Base-by-base conservation (phyloP, 2,797 vertebrate genomes). In the Poecilia gillii region DNA sequence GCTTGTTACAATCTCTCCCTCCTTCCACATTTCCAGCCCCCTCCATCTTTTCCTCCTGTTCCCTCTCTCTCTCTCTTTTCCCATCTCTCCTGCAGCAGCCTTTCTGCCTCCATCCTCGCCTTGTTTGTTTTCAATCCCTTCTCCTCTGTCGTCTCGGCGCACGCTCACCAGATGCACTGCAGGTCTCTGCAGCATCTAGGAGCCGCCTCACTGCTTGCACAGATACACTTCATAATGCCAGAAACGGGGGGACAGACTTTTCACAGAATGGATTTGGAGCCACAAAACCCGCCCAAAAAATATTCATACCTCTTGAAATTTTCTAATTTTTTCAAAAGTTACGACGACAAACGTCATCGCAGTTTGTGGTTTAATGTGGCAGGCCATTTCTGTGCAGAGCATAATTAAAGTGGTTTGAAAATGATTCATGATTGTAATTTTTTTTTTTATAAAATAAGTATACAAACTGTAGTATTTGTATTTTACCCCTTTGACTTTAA, bases 1-100 rank as follows among this genome's bases (percentile, higher is more conserved):
- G 90, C 91, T 94, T 95, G 92, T 94, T 92, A 93, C 94, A 93
- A 92, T 91, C 90, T 83, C 87, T 75, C 81, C 89, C 91, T 81
- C 84, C 83, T 79, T 84, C 85, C 86, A 79, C 75, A 79, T 85
- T 84, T 83, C 83, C 85, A 77, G 73, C 89, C 85, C 84, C 88
- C 85, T 81, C 81, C 88, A 77, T 81, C 73, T 84, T 82, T 82
- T 79, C 81, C 78, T 86, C 82, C 82, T 70, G 66, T 86, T 74
- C 83, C 83, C 41, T 3, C 41, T 45, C 68, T 28, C 68, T 28
- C 43, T 28, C 41, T 7, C 12, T 87, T 80, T 80, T 87, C 83
- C 87, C 80, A 77, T 84, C 82, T 82, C 88, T 89, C 83, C 79
- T 77, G 62, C 77, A 88, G 86, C 89, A 87, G 76, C 74, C 78